phyloP scores from a whole-genome alignment of 2,113 vertebrate species.

The Leptobrachium leishanense region DNA sequence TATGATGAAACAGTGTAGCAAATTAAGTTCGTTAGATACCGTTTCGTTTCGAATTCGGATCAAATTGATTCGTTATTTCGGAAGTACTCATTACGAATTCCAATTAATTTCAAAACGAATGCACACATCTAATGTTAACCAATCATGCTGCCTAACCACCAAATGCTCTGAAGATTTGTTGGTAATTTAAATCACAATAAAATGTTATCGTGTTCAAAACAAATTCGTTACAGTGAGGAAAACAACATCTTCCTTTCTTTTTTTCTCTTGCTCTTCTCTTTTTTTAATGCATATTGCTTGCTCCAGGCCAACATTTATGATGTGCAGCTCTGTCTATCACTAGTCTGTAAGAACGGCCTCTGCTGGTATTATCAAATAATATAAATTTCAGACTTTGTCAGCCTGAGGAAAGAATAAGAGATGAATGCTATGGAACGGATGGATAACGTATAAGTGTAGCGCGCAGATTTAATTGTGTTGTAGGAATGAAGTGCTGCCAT shows the following conservation, averaged over 20 bases:
- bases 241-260: conserved; percentile 17
- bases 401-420: conserved; percentile 23
- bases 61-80: too few relatives aligned
- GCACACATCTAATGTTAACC: too few relatives aligned
- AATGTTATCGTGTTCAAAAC: conserved; percentile 9
- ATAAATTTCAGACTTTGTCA: conserved; percentile 29
- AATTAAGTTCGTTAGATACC: too few relatives aligned
- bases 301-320: conserved; percentile 15
- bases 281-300: not conserved
- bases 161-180: not conserved
- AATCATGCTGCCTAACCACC: too few relatives aligned
- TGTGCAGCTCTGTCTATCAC: not conserved
- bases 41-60: too few relatives aligned
- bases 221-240: conserved; percentile 7
- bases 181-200: conserved; percentile 7
- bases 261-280: not conserved
- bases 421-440: conserved; percentile 12
- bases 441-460: conserved; percentile 6
- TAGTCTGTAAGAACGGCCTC: conserved; percentile 14
- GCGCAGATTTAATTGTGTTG: not conserved
- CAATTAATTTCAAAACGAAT: too few relatives aligned
- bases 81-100: too few relatives aligned
- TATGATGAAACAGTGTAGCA: too few relatives aligned
- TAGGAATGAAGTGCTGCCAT: not conserved
- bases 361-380: conserved; percentile 17